Conservation (phyloP, 2,797 vertebrate genomes). For the Thaleichthys pacificus region DNA sequence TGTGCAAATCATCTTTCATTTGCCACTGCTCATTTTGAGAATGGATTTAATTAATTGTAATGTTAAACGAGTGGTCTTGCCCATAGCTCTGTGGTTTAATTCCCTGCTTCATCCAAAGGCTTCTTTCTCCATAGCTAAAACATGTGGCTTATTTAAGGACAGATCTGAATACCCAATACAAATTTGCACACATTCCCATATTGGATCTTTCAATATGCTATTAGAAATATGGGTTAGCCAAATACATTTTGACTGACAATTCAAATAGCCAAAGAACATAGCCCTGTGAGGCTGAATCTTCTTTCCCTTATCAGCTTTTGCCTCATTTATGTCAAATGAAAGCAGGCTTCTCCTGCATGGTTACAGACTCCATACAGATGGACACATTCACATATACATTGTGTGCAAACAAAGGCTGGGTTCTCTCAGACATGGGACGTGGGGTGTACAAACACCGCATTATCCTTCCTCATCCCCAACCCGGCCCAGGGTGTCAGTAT, state of each 20-base stretch:
- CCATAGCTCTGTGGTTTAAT: constrained; percentile 58
- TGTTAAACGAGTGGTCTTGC: constrained; percentile 71
- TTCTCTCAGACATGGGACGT: constrained; percentile 42
- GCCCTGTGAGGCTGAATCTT: constrained; percentile 35
- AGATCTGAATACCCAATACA: constrained; percentile 48
- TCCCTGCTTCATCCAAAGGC: constrained; percentile 24
- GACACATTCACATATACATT: constrained; percentile 23
- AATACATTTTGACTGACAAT: constrained; percentile 42
- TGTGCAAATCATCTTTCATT: constrained; percentile 77
- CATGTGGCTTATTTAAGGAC: constrained; percentile 16
- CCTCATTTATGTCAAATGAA: constrained; percentile 57
- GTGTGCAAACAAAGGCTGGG: constrained; percentile 49
- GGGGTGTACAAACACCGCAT: constrained; percentile 56
- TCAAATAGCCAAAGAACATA: constrained; percentile 37
- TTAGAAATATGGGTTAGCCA: constrained; percentile 35
- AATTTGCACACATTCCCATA: constrained; percentile 37
- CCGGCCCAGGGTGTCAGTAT: constrained; percentile 52
- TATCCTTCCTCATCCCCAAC: constrained; percentile 56
- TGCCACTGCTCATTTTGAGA: constrained; percentile 71
- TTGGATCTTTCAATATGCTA: constrained; percentile 36
- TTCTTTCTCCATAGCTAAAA: constrained; percentile 3
- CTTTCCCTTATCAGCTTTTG: constrained; percentile 48
- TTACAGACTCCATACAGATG: constrained; percentile 37
- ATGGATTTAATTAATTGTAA: constrained; percentile 79
- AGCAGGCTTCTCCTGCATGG: constrained; percentile 30